Conservation (phyloP, 1,140 invertebrate species). For the Acyrthosiphon pisum region DNA sequence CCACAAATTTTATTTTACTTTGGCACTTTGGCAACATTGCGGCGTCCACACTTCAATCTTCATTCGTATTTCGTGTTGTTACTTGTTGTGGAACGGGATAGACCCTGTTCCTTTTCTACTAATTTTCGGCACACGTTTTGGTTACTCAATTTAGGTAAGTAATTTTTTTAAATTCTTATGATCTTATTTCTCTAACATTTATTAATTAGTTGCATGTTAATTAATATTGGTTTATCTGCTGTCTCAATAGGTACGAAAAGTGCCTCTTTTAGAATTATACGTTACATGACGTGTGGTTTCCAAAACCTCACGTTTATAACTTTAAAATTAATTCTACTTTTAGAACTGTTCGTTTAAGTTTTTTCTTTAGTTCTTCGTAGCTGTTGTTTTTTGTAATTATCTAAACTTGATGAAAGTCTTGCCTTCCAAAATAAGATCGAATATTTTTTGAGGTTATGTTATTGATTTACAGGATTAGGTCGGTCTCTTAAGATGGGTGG, state of each 20-base stretch:
- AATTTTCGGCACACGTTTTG: neutral
- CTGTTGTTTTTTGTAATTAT: neutral
- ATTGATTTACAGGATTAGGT: constrained; percentile 25
- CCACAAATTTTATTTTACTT: constrained; percentile 3
- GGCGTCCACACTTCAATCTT: constrained; percentile 26
- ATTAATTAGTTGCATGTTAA: too few species aligned
- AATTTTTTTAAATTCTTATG: neutral
- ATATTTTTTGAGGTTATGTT: constrained; percentile 51
- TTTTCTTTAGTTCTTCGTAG: neutral
- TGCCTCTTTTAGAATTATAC: neutral
- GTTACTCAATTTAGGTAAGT: constrained; percentile 40
- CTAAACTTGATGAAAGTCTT: too few species aligned
- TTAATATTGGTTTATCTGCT: too few species aligned
- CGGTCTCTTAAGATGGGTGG: constrained; percentile 83
- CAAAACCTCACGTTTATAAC: neutral
- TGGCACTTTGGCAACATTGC: constrained; percentile 24
- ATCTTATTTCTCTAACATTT: neutral
- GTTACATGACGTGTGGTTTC: neutral
- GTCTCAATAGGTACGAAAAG: too few species aligned
- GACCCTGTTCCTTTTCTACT: constrained; percentile 22
- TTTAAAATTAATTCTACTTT: neutral
- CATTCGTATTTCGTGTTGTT: constrained; percentile 22
- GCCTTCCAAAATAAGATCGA: neutral
- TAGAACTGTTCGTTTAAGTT: neutral
- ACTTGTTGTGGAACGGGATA: constrained; percentile 1